Evolutionary conservation across 2,113 vertebrate genomes (phyloP).

Genomic region (Onychostoma macrolepis): DNA sequence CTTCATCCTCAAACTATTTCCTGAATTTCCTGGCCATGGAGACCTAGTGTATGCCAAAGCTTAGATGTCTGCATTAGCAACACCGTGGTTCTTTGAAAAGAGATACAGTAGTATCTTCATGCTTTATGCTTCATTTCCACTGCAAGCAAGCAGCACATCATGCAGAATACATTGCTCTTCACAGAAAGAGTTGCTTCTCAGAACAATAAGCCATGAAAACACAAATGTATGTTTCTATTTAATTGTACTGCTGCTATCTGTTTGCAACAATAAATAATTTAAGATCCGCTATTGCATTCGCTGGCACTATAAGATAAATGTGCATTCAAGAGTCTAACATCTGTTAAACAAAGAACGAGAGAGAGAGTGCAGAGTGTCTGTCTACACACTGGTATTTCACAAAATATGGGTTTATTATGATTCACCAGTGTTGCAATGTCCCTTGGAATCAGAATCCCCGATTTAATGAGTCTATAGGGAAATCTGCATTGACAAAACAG

Average conservation of each 20-base stretch:
- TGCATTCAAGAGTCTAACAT: constrained; percentile 5
- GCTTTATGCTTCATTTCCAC: neutral
- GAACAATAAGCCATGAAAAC: neutral
- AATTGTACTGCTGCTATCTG: constrained; percentile 13
- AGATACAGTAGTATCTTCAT: neutral
- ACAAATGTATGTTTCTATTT: neutral
- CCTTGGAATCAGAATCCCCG: neutral
- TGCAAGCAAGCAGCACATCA: neutral
- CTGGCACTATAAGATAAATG: constrained; percentile 27
- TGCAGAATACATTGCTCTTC: neutral
- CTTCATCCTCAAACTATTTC: neutral
- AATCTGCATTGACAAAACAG: constrained; percentile 3
- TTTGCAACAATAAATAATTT: constrained; percentile 11
- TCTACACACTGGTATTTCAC: neutral
- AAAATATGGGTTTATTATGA: constrained; percentile 10
- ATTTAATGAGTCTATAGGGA: constrained; percentile 4
- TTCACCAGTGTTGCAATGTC: constrained; percentile 18
- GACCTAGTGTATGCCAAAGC: neutral
- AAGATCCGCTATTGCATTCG: neutral
- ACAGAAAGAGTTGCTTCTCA: neutral
- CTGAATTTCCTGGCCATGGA: neutral
- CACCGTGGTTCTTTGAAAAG: neutral
- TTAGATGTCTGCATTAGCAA: neutral
- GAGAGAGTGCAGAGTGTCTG: neutral
- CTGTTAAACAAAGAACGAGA: constrained; percentile 8